A percentile compares a stretch with the other conserved stretches of the same genome.
Evolutionary conservation across 2,888 invertebrate genomes (phyloP).

Genomic region (Dione vanillae): DNA sequence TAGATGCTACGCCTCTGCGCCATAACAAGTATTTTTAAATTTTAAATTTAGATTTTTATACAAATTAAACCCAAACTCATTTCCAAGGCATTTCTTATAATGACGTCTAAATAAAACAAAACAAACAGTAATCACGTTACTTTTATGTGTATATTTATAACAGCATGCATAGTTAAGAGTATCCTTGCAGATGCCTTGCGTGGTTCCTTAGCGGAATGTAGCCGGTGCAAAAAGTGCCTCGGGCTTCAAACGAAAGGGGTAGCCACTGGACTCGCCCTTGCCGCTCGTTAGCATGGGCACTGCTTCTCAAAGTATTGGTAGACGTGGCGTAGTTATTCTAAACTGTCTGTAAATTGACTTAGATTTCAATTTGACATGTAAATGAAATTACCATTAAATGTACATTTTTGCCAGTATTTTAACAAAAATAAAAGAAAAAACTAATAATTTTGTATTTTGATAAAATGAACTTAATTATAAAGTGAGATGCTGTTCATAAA

Average conservation of each 20-base stretch:
- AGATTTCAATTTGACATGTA: too few species aligned
- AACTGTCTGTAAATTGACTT: too few species aligned
- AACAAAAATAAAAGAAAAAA: too few species aligned
- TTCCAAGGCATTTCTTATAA: background rate
- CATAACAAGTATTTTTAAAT: too few species aligned
- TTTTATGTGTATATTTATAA: background rate
- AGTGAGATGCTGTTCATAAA: too few species aligned
- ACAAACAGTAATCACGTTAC: slow-evolving; percentile 4
- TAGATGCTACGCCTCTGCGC: too few species aligned
- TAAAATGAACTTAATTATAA: too few species aligned
- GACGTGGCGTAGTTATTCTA: background rate
- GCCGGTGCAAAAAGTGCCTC: slow-evolving; percentile 73
- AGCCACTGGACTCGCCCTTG: slow-evolving; percentile 61
- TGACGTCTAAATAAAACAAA: background rate
- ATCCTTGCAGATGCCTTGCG: slow-evolving; percentile 57
- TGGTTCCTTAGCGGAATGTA: slow-evolving; percentile 73
- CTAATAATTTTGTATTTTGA: too few species aligned
- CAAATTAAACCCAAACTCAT: background rate
- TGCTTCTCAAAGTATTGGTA: slow-evolving; percentile 56
- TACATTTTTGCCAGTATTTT: too few species aligned
- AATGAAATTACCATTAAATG: too few species aligned
- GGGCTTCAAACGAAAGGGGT: slow-evolving; percentile 74
- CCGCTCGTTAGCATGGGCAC: slow-evolving; percentile 65
- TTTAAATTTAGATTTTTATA: background rate
- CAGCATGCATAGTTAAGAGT: slow-evolving; percentile 27